These are phyloP conservation scores for Parapsyche elsis DNA, from an alignment of 1,140 invertebrate genomes.

Conservation along the genomic window DNA sequence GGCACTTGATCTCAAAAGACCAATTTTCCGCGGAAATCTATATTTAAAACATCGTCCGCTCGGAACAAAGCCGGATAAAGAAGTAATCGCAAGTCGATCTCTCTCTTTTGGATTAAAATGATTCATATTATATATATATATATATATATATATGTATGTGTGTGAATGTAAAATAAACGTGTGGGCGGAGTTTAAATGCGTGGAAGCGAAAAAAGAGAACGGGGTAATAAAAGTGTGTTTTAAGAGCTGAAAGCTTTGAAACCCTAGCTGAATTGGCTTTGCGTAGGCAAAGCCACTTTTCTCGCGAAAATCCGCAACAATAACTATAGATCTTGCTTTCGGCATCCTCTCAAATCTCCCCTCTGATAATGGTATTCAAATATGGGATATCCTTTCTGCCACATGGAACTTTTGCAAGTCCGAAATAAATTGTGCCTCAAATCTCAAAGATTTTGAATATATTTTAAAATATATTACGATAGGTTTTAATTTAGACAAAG, in stretches of 20 bases:
- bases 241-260: constrained; percentile 24
- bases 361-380: constrained; percentile 34
- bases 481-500: too few relatives aligned
- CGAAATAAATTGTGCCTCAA: too few relatives aligned
- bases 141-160: too few relatives aligned
- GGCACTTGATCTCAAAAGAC: constrained; percentile 4
- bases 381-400: neutral
- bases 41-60: neutral
- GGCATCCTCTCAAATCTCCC: neutral
- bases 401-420: neutral
- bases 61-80: neutral
- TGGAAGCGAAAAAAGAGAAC: neutral
- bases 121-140: too few relatives aligned
- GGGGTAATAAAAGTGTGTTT: constrained; percentile 25
- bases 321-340: constrained; percentile 24
- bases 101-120: too few relatives aligned
- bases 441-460: too few relatives aligned
- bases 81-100: too few relatives aligned
- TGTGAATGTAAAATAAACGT: too few relatives aligned
- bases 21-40: constrained; percentile 27
- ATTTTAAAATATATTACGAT: too few relatives aligned
- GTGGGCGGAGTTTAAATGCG: neutral
- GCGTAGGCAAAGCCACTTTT: neutral
- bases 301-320: constrained; percentile 23
- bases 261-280: neutral